A percentile compares a stretch with the other conserved stretches of the same genome.
phyloP scores from a whole-genome alignment of 2,888 invertebrate species.

The Pachymerium ferrugineum region DNA sequence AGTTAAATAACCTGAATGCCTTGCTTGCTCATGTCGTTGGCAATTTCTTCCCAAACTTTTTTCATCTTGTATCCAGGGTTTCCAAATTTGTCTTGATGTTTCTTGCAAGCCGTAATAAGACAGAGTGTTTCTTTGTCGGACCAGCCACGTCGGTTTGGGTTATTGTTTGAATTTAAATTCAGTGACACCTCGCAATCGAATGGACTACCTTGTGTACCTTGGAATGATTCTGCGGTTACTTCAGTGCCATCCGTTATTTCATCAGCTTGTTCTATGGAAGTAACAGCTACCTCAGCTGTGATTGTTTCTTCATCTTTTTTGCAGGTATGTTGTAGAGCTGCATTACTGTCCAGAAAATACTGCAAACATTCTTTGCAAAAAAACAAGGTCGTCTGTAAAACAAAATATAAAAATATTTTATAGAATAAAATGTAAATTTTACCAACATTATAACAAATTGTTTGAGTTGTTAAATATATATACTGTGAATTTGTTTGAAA shows the following conservation, averaged over 20 bases:
- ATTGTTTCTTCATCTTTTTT: conserved; percentile 6
- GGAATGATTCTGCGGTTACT: not conserved
- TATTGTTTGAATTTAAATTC: not conserved
- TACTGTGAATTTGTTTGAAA: too few relatives aligned
- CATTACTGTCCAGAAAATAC: not conserved
- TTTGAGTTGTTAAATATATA: too few relatives aligned
- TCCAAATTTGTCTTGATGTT: conserved; percentile 5
- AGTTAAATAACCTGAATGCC: not conserved
- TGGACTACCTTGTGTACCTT: too few relatives aligned
- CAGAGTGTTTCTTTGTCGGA: not conserved
- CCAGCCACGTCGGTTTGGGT: not conserved
- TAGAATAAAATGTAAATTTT: not conserved
- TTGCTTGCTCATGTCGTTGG: conserved; percentile 1
- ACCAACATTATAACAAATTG: too few relatives aligned
- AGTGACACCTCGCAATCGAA: too few relatives aligned
- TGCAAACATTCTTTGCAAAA: not conserved
- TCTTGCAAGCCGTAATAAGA: not conserved
- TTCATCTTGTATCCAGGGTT: not conserved
- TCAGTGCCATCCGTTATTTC: not conserved
- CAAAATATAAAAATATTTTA: not conserved
- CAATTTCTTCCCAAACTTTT: conserved; percentile 5
- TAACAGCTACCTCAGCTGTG: not conserved
- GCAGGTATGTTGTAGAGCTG: not conserved
- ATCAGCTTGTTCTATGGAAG: not conserved
- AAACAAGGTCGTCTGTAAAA: not conserved